Conservation (phyloP, 2,888 invertebrate genomes). For the Habrosyne pyritoides region DNA sequence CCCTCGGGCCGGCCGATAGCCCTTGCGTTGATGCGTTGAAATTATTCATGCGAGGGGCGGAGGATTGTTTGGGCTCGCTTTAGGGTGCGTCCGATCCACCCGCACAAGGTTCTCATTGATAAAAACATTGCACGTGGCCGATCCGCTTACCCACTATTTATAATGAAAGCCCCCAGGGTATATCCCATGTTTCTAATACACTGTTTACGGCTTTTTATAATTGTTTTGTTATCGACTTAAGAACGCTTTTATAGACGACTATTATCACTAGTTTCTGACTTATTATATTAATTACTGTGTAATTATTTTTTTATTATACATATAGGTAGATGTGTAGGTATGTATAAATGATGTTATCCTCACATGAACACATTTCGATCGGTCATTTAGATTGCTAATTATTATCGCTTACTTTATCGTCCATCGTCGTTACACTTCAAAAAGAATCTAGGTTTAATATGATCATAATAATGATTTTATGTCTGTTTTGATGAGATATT, state of each 20-base stretch:
- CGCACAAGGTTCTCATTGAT: slow-evolving; percentile 57
- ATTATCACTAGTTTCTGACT: neutral
- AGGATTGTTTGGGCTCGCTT: slow-evolving; percentile 66
- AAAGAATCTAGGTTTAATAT: neutral
- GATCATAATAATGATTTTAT: neutral
- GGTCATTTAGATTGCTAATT: neutral
- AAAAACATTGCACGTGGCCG: slow-evolving; percentile 78
- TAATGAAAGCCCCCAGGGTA: slow-evolving; percentile 55
- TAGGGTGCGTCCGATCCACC: slow-evolving; percentile 50
- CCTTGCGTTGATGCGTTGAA: slow-evolving; percentile 55
- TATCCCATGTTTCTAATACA: slow-evolving; percentile 35
- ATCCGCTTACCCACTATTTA: slow-evolving; percentile 74
- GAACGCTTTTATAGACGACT: slow-evolving; percentile 5
- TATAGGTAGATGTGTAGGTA: neutral
- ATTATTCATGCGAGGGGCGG: slow-evolving; percentile 77
- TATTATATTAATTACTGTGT: slow-evolving; percentile 1
- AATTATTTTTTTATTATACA: neutral
- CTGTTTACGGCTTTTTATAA: slow-evolving; percentile 27
- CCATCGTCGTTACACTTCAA: neutral
- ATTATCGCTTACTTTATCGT: neutral
- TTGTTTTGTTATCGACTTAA: slow-evolving; percentile 9
- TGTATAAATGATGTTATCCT: slow-evolving; percentile 2
- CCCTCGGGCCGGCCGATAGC: slow-evolving; percentile 29
- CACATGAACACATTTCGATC: neutral
- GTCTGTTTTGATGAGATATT: neutral